A percentile compares a stretch with the other conserved stretches of the same genome.
Conservation (phyloP, 1,140 invertebrate genomes). For the Halictus rubicundus region DNA sequence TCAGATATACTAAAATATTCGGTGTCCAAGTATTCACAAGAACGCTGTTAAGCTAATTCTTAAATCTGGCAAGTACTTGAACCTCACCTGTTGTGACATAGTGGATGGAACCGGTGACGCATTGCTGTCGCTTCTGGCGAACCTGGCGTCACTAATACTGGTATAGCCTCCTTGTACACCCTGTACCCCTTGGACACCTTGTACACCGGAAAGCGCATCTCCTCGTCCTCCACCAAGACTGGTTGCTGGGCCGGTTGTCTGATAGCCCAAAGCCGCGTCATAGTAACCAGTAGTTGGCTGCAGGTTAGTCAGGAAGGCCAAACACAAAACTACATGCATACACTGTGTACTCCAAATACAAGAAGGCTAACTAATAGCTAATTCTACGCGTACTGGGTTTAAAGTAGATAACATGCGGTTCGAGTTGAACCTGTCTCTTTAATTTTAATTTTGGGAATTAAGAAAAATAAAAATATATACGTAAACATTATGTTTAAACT, state of each 20-base stretch:
- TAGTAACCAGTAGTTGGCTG: conserved; percentile 81
- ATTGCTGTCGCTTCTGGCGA: conserved; percentile 90
- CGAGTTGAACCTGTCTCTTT: conserved; percentile 28
- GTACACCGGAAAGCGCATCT: conserved; percentile 84
- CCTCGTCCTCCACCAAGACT: conserved; percentile 83
- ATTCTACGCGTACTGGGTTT: conserved; percentile 56
- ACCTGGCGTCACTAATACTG: conserved; percentile 87
- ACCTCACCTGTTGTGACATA: conserved; percentile 85
- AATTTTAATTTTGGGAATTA: neutral
- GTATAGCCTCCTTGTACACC: conserved; percentile 84
- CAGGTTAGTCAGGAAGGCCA: conserved; percentile 79
- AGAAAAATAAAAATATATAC: conserved; percentile 7
- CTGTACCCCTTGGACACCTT: conserved; percentile 78
- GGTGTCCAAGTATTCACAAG: conserved; percentile 15
- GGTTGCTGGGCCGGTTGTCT: conserved; percentile 79
- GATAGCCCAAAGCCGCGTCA: conserved; percentile 79
- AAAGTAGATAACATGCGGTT: conserved; percentile 48
- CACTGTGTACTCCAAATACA: conserved; percentile 80
- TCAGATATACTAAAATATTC: conserved; percentile 9
- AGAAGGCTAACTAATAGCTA: conserved; percentile 66
- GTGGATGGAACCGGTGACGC: conserved; percentile 89
- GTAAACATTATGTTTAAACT: neutral
- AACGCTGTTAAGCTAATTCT: neutral
- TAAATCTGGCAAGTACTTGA: conserved; percentile 2
- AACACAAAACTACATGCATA: conserved; percentile 81